A percentile compares a stretch with the other conserved stretches of the same genome.
Conservation (phyloP, 2,113 vertebrate species). For the Scatophagus argus region DNA sequence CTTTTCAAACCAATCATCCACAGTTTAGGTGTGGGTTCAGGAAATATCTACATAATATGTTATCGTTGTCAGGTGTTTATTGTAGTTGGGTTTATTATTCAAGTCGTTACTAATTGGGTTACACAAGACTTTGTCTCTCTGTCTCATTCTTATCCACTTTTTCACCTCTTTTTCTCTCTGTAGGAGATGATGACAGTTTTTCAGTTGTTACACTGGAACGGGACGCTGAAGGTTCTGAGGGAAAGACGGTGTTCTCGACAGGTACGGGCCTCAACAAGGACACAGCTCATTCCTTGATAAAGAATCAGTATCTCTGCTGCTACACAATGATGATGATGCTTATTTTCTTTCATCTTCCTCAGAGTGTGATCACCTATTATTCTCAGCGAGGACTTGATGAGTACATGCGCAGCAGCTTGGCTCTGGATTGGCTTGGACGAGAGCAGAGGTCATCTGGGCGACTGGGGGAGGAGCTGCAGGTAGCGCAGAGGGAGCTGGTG, state of each 20-base stretch:
- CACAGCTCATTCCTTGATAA: not conserved
- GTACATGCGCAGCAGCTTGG: constrained; percentile 79
- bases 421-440: constrained; percentile 79
- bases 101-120: not conserved
- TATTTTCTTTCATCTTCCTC: constrained; percentile 17
- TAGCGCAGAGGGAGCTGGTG: constrained; percentile 75
- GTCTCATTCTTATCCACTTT: not conserved
- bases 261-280: constrained; percentile 71
- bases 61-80: constrained; percentile 42
- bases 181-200: constrained; percentile 93
- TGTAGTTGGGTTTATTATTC: constrained; percentile 29
- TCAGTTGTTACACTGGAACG: constrained; percentile 91
- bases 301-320: not conserved
- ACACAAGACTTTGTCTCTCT: constrained; percentile 2
- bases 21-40: constrained; percentile 27
- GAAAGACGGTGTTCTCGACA: constrained; percentile 88
- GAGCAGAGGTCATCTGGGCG: constrained; percentile 72
- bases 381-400: constrained; percentile 74
- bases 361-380: constrained; percentile 81
- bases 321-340: not conserved
- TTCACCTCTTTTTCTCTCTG: constrained; percentile 31
- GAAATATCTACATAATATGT: constrained; percentile 9
- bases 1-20: constrained; percentile 45
- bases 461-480: constrained; percentile 69
- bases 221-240: constrained; percentile 88